Evolutionary conservation across 2,113 vertebrate genomes (phyloP).

Genomic region (Oryzias woworae): DNA sequence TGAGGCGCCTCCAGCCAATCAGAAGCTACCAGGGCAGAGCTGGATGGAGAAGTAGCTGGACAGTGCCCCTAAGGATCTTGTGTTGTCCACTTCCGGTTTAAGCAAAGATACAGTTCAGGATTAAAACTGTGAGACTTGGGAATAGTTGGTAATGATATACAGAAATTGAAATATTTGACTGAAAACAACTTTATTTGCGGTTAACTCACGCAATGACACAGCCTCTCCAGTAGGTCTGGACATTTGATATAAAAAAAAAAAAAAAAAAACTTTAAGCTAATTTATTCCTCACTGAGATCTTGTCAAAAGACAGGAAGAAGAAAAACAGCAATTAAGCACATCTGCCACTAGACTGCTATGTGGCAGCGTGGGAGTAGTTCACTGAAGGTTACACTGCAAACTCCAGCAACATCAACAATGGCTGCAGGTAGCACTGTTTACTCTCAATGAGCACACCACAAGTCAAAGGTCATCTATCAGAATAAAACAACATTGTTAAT

Average conservation of each 20-base stretch:
- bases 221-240: background rate
- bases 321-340: constrained; percentile 53
- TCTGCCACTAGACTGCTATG: constrained; percentile 45
- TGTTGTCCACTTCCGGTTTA: too few species aligned
- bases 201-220: background rate
- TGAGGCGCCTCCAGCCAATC: too few species aligned
- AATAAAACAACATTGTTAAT: constrained; percentile 36
- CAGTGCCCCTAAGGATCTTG: too few species aligned
- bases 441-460: constrained; percentile 8
- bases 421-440: constrained; percentile 48
- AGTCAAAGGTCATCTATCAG: constrained; percentile 40
- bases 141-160: too few species aligned
- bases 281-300: constrained; percentile 37
- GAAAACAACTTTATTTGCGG: too few species aligned
- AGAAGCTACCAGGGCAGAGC: too few species aligned
- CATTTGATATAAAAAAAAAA: background rate
- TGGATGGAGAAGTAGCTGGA: too few species aligned
- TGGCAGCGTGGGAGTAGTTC: constrained; percentile 58
- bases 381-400: constrained; percentile 46
- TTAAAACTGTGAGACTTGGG: too few species aligned
- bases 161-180: too few species aligned
- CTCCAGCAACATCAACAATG: constrained; percentile 40
- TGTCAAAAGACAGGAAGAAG: constrained; percentile 18
- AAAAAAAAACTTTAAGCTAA: constrained; percentile 6
- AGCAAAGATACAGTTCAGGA: too few species aligned